phyloP scores from a whole-genome alignment of 2,797 vertebrate genomes.

The Euphonia xanthogaster region DNA sequence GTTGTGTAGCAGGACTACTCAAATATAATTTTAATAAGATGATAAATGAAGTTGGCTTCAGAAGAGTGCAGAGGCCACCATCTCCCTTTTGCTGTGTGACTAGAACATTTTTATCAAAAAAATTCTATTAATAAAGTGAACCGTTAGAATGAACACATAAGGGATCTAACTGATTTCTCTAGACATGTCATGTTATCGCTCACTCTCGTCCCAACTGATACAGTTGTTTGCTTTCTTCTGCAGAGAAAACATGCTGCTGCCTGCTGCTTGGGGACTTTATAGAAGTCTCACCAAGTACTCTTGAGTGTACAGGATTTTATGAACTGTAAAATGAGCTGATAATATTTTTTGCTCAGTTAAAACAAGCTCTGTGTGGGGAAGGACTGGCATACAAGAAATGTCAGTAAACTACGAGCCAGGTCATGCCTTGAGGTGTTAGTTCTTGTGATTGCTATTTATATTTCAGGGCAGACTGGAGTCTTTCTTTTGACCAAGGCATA shows the following conservation, averaged over 20 bases:
- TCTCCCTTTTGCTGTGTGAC: background rate
- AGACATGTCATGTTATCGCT: background rate
- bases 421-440: slow-evolving; percentile 15
- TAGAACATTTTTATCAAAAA: background rate
- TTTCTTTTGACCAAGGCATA: slow-evolving; percentile 14
- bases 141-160: background rate
- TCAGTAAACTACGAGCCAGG: background rate
- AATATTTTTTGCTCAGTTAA: background rate
- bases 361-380: background rate
- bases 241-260: background rate
- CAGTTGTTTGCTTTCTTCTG: background rate
- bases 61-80: background rate
- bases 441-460: slow-evolving; percentile 30
- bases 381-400: background rate
- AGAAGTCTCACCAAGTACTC: background rate
- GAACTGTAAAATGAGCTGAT: background rate
- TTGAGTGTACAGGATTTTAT: background rate
- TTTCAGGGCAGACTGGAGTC: background rate
- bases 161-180: background rate
- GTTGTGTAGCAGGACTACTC: background rate
- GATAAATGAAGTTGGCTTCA: background rate
- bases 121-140: background rate
- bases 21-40: background rate
- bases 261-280: background rate
- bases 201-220: background rate